Percentiles rank a stretch among this genome's conserved stretches.
Evolutionary conservation across 2,113 vertebrate species (phyloP).

Genomic region (Pantherophis guttatus): DNA sequence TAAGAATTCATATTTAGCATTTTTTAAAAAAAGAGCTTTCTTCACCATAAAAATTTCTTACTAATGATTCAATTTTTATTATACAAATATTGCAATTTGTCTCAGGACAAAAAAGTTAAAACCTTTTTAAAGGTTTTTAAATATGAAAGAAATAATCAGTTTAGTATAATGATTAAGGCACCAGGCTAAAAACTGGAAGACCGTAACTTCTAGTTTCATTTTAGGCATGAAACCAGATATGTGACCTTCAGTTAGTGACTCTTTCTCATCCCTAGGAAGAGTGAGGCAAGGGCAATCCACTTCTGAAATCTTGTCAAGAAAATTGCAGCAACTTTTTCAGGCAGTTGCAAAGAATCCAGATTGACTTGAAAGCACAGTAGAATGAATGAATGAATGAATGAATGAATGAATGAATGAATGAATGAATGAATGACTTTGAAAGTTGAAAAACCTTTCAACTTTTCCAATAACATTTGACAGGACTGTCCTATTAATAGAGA

Average conservation of each 20-base stretch:
- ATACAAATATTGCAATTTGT: background rate
- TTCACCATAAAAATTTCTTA: background rate
- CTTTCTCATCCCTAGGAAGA: background rate
- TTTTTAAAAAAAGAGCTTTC: background rate
- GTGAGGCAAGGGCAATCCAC: background rate
- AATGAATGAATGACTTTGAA: too few species aligned
- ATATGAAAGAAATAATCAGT: background rate
- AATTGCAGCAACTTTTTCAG: background rate
- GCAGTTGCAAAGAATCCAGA: background rate
- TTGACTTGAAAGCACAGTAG: background rate
- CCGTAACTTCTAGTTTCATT: background rate
- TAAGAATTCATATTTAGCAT: background rate
- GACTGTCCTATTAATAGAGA: background rate
- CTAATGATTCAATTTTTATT: background rate
- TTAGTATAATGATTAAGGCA: background rate
- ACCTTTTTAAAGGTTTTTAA: background rate
- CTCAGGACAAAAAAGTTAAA: background rate
- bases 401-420: too few species aligned
- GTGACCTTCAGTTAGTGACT: background rate
- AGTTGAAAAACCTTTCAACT: too few species aligned
- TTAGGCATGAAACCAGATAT: background rate
- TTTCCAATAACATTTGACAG: too few species aligned
- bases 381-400: too few species aligned
- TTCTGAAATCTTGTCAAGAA: background rate
- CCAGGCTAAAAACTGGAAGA: background rate